Evolutionary conservation across 2,113 vertebrate genomes (phyloP).

Genomic region (Rousettus leschenaultii): DNA sequence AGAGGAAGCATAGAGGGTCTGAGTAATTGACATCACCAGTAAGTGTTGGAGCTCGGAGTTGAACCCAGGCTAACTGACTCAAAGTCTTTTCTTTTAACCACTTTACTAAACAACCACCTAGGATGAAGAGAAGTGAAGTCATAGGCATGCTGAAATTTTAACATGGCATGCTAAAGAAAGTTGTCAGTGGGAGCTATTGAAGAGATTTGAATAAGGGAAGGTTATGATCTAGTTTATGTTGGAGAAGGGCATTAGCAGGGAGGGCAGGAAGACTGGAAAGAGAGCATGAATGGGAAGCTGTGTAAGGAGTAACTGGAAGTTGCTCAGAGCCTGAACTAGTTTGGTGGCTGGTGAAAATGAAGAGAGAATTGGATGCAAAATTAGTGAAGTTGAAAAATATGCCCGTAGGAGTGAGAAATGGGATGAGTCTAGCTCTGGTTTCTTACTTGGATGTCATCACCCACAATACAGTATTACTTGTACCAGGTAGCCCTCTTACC

Average conservation of each 20-base stretch:
- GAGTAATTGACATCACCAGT: background rate
- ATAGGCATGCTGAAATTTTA: background rate
- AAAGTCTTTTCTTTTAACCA: background rate
- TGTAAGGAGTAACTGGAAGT: background rate
- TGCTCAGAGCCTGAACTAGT: background rate
- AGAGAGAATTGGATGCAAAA: background rate
- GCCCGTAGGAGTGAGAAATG: background rate
- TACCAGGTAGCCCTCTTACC: background rate
- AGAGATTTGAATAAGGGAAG: background rate
- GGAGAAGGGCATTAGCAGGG: background rate
- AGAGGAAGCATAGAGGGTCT: background rate
- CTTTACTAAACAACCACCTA: background rate
- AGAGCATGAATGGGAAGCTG: background rate
- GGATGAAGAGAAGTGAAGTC: background rate
- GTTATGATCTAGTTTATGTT: background rate
- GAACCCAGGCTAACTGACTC: background rate
- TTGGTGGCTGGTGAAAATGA: background rate
- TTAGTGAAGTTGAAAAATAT: background rate
- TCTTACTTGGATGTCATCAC: background rate
- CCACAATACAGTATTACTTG: background rate
- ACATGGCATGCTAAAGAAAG: background rate
- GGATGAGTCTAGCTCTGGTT: background rate
- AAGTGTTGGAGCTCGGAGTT: background rate
- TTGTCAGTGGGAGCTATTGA: background rate
- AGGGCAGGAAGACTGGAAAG: background rate